Percentiles rank a stretch among this genome's conserved stretches.
These are phyloP conservation scores for Asteroscopus sphinx DNA, from an alignment of 2,888 invertebrate genomes.

Conservation along the genomic window DNA sequence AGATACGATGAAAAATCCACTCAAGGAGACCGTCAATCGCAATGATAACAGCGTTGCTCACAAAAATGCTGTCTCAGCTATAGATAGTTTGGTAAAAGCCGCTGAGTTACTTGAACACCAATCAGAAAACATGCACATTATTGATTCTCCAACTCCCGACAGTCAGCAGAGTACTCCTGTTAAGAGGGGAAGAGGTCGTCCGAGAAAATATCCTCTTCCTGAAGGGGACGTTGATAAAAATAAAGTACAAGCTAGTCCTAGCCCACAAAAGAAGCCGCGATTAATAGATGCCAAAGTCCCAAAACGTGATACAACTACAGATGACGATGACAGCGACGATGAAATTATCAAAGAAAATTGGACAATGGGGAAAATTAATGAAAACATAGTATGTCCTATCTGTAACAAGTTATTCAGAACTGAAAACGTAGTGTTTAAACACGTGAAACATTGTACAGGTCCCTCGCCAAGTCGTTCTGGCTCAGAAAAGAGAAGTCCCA, in stretches of 20 bases:
- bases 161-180: conserved; percentile 72
- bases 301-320: conserved; percentile 61
- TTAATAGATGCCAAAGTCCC: conserved; percentile 71
- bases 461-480: conserved; percentile 84
- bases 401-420: conserved; percentile 86
- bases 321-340: conserved; percentile 74
- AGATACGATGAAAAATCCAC: conserved; percentile 58
- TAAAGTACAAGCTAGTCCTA: conserved; percentile 71
- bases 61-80: conserved; percentile 77
- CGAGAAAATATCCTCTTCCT: conserved; percentile 83
- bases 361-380: conserved; percentile 89
- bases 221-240: conserved; percentile 64
- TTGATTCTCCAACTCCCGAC: conserved; percentile 58
- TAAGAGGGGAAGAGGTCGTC: conserved; percentile 84
- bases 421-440: conserved; percentile 87
- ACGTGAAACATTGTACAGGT: conserved; percentile 87
- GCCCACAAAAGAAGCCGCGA: conserved; percentile 80
- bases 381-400: conserved; percentile 87
- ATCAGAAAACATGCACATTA: conserved; percentile 68
- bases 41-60: conserved; percentile 64
- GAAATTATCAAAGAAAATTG: conserved; percentile 82
- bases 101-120: conserved; percentile 84
- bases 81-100: conserved; percentile 85
- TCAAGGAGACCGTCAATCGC: conserved; percentile 63
- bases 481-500: conserved; percentile 77